Base-by-base conservation (phyloP, 1,140 invertebrate genomes). In the Ceratitis capitata region DNA sequence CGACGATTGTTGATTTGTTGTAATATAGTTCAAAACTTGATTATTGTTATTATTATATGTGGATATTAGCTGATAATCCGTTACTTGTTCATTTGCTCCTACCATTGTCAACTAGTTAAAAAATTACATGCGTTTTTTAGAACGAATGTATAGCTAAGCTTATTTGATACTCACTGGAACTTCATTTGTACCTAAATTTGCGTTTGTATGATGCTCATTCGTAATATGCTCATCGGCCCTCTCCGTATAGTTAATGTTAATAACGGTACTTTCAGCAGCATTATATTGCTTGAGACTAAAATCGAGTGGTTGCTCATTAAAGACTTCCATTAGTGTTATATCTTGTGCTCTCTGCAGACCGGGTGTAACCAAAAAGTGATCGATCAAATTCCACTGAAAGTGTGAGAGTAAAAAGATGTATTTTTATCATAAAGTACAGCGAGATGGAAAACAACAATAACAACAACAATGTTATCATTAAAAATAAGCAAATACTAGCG, bases 231-330 rank as follows among this genome's bases (percentile, higher is more conserved):
- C 69, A 45, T 42, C 19, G 10, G 39, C 12, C 26, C 69, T 78
- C 69, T 78, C 69, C 12, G 39, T 5, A 45, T 42, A 26, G 39
- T 39, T 45, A 12, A 78, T 78, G 16, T 45, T 78, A 45, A 10
- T 6, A 78, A 78, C 39, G 69, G 69, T 45, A 23, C 39, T 26
- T 29, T 61, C 56, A 61, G 5, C 29, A 19, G 56, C 23, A 61
- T n/a, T n/a, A n/a, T 1, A 26, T 78, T 78, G 39, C n/a, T 78
- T 78, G 35, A 78, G 69, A 45, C 69, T 78, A 47, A 23, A 78
- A 78, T 78, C 45, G 69, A 78, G 69, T 78, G 69, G 69, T 19
- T 78, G 35, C 69, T 78, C 69, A 78, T 45, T 78, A 45, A 23
- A 78, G 19, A n/a, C 19, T 32, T 78, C 69, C 69, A 78, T 78